phyloP scores from a whole-genome alignment of 2,113 vertebrate genomes.

The Illadopsis cleaveri region DNA sequence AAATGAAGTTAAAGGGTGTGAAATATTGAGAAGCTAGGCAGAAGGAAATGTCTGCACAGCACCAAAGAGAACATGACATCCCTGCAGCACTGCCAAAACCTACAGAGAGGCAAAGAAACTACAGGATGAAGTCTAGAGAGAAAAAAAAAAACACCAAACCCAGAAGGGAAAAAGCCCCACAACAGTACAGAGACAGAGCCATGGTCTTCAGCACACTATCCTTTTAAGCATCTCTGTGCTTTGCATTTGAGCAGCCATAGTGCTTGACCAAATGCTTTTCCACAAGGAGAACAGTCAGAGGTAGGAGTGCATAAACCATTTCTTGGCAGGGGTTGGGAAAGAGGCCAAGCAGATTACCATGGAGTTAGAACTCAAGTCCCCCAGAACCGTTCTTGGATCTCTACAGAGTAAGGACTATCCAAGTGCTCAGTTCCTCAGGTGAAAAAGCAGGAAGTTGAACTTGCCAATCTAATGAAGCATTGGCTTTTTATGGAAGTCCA shows the following conservation, averaged over 20 bases:
- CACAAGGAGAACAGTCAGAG: background rate
- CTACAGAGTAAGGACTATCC: background rate
- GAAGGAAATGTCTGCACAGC: background rate
- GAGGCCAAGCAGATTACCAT: background rate
- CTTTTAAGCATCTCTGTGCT: background rate
- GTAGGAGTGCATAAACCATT: background rate
- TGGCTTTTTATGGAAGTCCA: slow-evolving; percentile 3
- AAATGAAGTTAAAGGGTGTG: background rate
- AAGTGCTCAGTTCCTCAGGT: background rate
- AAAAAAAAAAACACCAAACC: too few relatives aligned
- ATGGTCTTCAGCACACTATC: background rate
- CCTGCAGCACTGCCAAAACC: background rate
- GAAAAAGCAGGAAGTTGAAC: background rate
- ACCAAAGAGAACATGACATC: background rate
- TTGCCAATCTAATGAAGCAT: background rate
- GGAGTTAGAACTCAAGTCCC: background rate
- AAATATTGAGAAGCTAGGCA: background rate
- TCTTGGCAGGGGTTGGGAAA: background rate
- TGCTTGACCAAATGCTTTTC: background rate
- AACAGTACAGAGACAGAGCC: background rate
- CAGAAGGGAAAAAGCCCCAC: accelerated
- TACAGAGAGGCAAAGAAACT: background rate
- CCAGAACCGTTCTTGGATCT: background rate
- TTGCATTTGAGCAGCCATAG: background rate
- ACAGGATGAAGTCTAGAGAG: background rate